These are phyloP conservation scores for Periophthalmodon schlosseri DNA, from an alignment of 2,113 vertebrate genomes.

Conservation along the genomic window DNA sequence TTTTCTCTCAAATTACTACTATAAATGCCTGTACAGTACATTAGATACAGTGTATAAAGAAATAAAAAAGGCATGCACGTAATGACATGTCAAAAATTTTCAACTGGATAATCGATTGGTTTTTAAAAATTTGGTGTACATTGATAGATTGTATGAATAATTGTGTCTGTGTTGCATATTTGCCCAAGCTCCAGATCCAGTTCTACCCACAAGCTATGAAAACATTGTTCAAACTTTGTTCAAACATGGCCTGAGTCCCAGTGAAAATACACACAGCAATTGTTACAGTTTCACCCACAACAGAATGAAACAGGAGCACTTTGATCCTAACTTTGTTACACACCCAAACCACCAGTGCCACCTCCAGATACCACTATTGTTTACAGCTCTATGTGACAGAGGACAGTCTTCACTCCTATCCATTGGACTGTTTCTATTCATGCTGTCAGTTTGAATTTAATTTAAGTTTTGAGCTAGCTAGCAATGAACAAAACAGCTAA, in stretches of 20 bases:
- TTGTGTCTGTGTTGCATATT: constrained; percentile 12
- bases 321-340: constrained; percentile 23
- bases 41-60: background rate
- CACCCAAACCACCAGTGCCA: constrained; percentile 27
- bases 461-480: constrained; percentile 32
- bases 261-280: constrained; percentile 56
- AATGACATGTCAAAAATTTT: background rate
- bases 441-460: no score
- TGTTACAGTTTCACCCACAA: constrained; percentile 37
- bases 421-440: constrained; percentile 45
- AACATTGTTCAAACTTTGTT: constrained; percentile 54
- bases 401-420: constrained; percentile 66
- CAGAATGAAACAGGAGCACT: constrained; percentile 28
- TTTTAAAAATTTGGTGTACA: background rate
- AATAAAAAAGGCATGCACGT: background rate
- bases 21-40: background rate
- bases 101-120: background rate
- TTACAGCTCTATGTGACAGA: constrained; percentile 69
- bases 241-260: constrained; percentile 59
- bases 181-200: constrained; percentile 32
- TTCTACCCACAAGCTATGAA: constrained; percentile 43
- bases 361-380: constrained; percentile 50
- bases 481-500: constrained; percentile 19
- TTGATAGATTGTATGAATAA: constrained; percentile 9
- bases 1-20: background rate